These are phyloP conservation scores for Nannospalax galili DNA, from an alignment of 2,113 vertebrate genomes.

Conservation along the genomic window DNA sequence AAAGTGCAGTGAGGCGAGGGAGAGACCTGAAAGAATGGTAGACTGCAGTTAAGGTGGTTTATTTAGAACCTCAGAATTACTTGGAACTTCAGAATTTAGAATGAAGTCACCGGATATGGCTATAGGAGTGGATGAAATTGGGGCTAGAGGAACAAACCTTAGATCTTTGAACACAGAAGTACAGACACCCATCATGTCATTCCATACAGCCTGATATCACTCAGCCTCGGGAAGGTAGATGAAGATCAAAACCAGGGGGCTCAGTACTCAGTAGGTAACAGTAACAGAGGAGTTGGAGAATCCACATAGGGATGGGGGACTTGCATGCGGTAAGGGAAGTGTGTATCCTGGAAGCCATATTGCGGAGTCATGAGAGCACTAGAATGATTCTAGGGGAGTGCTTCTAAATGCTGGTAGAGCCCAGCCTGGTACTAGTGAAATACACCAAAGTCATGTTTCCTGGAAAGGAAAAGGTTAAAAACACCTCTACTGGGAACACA, in stretches of 20 bases:
- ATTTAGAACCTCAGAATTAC: conserved; percentile 43
- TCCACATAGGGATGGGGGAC: neutral
- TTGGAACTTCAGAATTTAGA: conserved; percentile 63
- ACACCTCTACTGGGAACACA: rapidly evolving
- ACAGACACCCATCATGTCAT: neutral
- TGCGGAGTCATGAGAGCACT: neutral
- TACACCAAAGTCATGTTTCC: neutral
- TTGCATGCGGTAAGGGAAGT: no score
- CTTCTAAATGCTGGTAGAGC: neutral
- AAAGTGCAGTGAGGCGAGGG: neutral
- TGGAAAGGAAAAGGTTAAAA: neutral
- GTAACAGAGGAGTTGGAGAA: neutral
- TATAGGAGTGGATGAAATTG: neutral
- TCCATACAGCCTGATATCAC: neutral
- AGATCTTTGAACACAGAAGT: neutral
- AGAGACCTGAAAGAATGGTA: neutral
- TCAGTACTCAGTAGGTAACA: neutral
- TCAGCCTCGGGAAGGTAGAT: neutral
- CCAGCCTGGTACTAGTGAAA: neutral
- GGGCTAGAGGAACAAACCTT: neutral
- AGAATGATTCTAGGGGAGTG: no score
- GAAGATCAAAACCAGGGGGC: neutral
- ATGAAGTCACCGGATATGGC: neutral
- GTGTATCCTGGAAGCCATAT: neutral
- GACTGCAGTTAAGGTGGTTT: neutral